Evolutionary conservation across 1,140 invertebrate genomes (phyloP).

Genomic region (Halictus rubicundus): DNA sequence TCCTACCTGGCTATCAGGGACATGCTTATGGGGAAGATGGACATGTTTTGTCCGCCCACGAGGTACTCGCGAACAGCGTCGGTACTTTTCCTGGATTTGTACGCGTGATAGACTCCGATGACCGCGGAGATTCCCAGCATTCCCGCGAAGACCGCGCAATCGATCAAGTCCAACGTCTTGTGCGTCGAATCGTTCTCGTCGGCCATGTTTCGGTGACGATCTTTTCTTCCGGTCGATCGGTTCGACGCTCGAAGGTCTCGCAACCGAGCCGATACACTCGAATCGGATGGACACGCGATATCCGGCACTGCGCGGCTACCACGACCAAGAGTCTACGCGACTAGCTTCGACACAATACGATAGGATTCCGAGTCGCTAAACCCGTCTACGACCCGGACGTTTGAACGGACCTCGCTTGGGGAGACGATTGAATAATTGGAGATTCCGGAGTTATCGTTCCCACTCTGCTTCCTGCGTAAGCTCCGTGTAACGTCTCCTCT

Average conservation of each 20-base stretch:
- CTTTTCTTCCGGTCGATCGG: background rate
- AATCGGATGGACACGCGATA: too few relatives aligned
- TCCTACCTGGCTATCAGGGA: constrained; percentile 84
- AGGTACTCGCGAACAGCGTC: constrained; percentile 84
- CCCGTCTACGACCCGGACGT: constrained; percentile 17
- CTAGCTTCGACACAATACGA: constrained; percentile 9
- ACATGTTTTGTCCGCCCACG: constrained; percentile 84
- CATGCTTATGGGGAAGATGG: constrained; percentile 84
- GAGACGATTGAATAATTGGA: constrained; percentile 75
- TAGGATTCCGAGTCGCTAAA: constrained; percentile 26
- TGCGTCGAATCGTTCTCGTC: background rate
- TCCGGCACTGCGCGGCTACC: too few relatives aligned
- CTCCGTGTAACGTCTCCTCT: background rate
- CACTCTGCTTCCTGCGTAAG: constrained; percentile 41
- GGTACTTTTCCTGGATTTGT: constrained; percentile 79
- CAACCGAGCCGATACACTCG: too few relatives aligned
- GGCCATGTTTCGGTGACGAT: background rate
- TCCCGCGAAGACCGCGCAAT: constrained; percentile 83
- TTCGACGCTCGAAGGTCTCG: background rate
- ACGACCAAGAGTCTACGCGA: background rate
- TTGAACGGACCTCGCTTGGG: constrained; percentile 44
- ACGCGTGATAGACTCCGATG: constrained; percentile 87
- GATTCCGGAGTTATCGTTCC: constrained; percentile 53
- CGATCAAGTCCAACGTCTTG: constrained; percentile 77
- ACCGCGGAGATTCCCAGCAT: constrained; percentile 84